Evolutionary conservation across 2,888 invertebrate genomes (phyloP).

Genomic region (Cosmopolites sordidus): DNA sequence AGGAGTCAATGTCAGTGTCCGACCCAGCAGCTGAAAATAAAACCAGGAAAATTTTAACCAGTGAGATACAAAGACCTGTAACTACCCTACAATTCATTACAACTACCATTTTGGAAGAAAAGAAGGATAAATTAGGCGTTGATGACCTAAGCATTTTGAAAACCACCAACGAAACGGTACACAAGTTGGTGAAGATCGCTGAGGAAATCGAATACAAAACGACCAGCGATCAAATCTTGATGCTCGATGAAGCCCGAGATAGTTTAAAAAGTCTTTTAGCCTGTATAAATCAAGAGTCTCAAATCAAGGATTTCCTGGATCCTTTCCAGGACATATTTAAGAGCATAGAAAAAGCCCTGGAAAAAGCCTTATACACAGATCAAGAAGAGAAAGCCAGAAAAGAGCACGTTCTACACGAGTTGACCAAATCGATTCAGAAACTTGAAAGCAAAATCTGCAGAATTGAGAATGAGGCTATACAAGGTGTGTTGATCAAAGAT

Average conservation of each 20-base stretch:
- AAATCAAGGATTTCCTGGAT: slow-evolving; percentile 45
- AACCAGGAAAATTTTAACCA: slow-evolving; percentile 35
- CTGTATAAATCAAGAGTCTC: slow-evolving; percentile 45
- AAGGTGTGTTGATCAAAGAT: slow-evolving; percentile 35
- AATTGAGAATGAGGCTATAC: slow-evolving; percentile 15
- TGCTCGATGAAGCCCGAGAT: slow-evolving; percentile 29
- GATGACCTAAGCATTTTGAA: slow-evolving; percentile 42
- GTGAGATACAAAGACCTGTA: slow-evolving; percentile 42
- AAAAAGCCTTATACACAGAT: slow-evolving; percentile 29
- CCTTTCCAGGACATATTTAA: slow-evolving; percentile 44
- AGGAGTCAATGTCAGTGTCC: slow-evolving; percentile 36
- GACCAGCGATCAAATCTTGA: slow-evolving; percentile 18
- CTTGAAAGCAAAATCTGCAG: slow-evolving; percentile 22
- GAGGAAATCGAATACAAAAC: slow-evolving; percentile 29
- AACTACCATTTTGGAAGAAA: slow-evolving; percentile 40
- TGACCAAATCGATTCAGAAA: slow-evolving; percentile 14
- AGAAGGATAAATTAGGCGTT: slow-evolving; percentile 37
- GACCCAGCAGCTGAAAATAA: slow-evolving; percentile 34
- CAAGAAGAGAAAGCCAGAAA: slow-evolving; percentile 29
- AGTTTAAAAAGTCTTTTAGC: slow-evolving; percentile 35
- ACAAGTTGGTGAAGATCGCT: slow-evolving; percentile 36
- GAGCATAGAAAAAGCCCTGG: slow-evolving; percentile 37
- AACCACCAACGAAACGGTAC: slow-evolving; percentile 37
- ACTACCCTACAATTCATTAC: slow-evolving; percentile 43
- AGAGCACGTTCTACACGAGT: slow-evolving; percentile 13